Percentiles rank a stretch among this genome's conserved stretches.
phyloP scores from a whole-genome alignment of 1,140 invertebrate species.

The Nephila pilipes region DNA sequence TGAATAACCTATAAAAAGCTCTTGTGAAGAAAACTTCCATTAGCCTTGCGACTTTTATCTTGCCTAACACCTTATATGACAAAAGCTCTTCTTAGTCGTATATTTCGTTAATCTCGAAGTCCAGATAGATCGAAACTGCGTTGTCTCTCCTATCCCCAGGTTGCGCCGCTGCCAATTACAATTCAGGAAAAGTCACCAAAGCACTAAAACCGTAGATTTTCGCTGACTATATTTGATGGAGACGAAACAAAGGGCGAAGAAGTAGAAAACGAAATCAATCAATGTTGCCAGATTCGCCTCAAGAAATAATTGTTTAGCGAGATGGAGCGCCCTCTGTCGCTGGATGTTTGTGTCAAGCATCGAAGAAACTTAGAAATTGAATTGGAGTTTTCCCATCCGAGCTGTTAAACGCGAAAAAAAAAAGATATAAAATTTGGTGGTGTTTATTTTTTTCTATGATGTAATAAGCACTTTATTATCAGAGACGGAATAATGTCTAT shows the following conservation, averaged over 20 bases:
- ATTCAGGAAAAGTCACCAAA: not conserved
- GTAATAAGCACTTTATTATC: not conserved
- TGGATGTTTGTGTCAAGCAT: not conserved
- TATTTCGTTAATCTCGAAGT: not conserved
- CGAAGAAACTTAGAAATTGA: not conserved
- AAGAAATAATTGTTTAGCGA: not conserved
- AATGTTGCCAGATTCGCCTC: constrained; percentile 30
- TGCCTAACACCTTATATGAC: not conserved
- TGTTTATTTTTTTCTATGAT: too few relatives aligned
- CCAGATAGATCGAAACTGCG: not conserved
- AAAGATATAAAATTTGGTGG: too few relatives aligned
- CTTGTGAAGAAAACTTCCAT: too few relatives aligned
- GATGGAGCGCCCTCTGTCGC: constrained; percentile 22
- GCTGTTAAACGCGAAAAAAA: not conserved
- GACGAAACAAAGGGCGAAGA: not conserved
- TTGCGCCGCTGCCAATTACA: not conserved
- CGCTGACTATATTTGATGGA: not conserved
- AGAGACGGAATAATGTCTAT: too few relatives aligned
- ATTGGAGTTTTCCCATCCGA: not conserved
- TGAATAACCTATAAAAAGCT: too few relatives aligned
- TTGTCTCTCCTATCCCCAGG: not conserved
- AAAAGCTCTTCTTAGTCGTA: not conserved
- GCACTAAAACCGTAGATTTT: not conserved
- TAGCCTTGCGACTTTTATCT: too few relatives aligned
- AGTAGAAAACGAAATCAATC: constrained; percentile 27